Evolutionary conservation across 2,113 vertebrate genomes (phyloP).

Genomic region (Nyctereutes procyonoides): DNA sequence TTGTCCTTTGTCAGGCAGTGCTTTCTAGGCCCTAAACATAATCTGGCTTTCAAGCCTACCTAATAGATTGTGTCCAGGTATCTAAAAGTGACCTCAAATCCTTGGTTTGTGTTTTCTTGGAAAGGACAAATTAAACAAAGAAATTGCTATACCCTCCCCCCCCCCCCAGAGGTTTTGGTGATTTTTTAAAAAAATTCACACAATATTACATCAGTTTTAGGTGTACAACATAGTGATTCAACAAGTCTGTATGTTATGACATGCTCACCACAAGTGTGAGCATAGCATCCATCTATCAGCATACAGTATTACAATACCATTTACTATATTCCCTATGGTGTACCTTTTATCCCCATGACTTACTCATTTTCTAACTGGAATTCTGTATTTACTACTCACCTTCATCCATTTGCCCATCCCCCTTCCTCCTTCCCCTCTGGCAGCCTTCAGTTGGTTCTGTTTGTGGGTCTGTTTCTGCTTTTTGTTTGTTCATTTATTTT

Average conservation of each 20-base stretch:
- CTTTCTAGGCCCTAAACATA: background rate
- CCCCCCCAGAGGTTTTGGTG: background rate
- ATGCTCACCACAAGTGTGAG: background rate
- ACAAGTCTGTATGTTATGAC: background rate
- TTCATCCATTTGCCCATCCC: background rate
- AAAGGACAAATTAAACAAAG: slow-evolving; percentile 41
- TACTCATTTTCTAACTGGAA: background rate
- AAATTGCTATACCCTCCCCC: background rate
- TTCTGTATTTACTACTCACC: background rate
- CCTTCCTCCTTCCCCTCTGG: background rate
- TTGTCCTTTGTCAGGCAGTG: background rate
- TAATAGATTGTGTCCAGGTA: background rate
- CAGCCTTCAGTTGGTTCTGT: background rate
- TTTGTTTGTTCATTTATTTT: background rate
- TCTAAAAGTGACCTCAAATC: background rate
- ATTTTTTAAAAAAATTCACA: background rate
- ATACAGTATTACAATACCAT: background rate
- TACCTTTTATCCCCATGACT: background rate
- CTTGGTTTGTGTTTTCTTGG: slow-evolving; percentile 39
- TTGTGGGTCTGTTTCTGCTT: background rate
- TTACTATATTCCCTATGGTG: background rate
- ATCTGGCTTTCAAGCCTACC: background rate
- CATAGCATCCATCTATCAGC: background rate
- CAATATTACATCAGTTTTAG: background rate
- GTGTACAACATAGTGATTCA: background rate